phyloP scores from a whole-genome alignment of 2,797 vertebrate species.

The Danio tinwini region DNA sequence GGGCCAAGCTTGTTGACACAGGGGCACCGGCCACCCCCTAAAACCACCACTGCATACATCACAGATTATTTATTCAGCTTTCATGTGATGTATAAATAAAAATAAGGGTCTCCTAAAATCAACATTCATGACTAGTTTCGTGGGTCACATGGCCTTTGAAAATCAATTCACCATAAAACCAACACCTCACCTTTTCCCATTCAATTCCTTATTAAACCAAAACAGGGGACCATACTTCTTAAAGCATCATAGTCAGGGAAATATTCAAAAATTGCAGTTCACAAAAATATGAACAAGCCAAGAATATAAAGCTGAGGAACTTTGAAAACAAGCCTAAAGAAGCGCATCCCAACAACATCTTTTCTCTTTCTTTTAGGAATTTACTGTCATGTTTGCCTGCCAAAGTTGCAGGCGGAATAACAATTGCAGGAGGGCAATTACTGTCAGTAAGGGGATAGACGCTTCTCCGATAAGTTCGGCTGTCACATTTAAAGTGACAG shows the following conservation, averaged over 20 bases:
- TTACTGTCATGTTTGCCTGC: conserved; percentile 31
- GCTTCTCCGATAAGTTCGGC: conserved; percentile 46
- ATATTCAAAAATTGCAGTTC: conserved; percentile 4
- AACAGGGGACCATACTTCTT: conserved; percentile 12
- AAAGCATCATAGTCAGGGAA: conserved; percentile 7
- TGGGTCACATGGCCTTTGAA: background rate
- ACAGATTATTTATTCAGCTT: too few species aligned
- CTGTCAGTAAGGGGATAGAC: conserved; percentile 47
- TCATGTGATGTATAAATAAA: too few species aligned
- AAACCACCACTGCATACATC: too few species aligned
- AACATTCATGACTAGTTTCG: too few species aligned
- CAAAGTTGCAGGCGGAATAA: conserved; percentile 41
- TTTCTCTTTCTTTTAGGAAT: conserved; percentile 36
- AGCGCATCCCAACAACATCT: conserved; percentile 31
- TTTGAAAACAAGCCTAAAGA: conserved; percentile 8
- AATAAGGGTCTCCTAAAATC: too few species aligned
- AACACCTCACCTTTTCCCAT: background rate
- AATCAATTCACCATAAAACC: background rate
- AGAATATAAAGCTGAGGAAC: conserved; percentile 6
- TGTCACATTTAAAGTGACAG: conserved; percentile 52
- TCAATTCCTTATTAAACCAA: background rate
- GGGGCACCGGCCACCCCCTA: too few species aligned
- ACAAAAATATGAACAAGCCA: background rate
- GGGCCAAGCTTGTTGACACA: too few species aligned
- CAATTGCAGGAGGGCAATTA: conserved; percentile 55